Percentiles rank a stretch among this genome's conserved stretches.
phyloP scores from a whole-genome alignment of 2,888 invertebrate species.

The Ischnura elegans region DNA sequence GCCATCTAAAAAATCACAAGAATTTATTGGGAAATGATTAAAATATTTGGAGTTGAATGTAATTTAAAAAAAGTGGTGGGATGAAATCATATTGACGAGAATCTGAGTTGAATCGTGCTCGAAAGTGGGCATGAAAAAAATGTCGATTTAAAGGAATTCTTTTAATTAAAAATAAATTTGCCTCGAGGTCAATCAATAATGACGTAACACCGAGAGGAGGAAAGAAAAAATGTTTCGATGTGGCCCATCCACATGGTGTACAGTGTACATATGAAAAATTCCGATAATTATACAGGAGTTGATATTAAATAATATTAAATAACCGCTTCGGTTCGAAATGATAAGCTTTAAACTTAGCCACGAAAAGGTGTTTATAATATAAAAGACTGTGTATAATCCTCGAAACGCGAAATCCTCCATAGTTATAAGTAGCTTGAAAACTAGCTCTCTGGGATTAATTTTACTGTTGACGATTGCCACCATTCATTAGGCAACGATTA shows the following conservation, averaged over 20 bases:
- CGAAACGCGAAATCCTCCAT: no score
- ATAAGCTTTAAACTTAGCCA: no score
- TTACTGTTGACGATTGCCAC: no score
- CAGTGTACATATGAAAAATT: no score
- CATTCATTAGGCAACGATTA: no score
- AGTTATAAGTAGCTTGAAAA: no score
- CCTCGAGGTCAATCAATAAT: constrained; percentile 51
- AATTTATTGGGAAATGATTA: constrained; percentile 34
- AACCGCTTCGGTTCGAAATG: no score
- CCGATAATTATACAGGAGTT: no score
- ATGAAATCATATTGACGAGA: constrained; percentile 15
- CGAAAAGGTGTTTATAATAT: no score
- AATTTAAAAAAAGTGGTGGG: not conserved
- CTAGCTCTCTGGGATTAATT: no score
- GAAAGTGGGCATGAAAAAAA: constrained; percentile 28
- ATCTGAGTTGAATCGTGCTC: constrained; percentile 13
- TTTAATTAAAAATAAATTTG: constrained; percentile 62
- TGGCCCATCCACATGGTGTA: not conserved
- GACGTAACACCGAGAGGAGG: not conserved
- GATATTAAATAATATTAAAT: no score
- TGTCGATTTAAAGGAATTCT: constrained; percentile 58
- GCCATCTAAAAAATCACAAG: not conserved
- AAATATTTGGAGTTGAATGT: constrained; percentile 29
- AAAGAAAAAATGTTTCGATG: not conserved
- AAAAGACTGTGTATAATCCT: no score